A percentile compares a stretch with the other conserved stretches of the same genome.
phyloP scores from a whole-genome alignment of 92 coral and sea anemone genomes.

The Umimayanthus chanpuru region DNA sequence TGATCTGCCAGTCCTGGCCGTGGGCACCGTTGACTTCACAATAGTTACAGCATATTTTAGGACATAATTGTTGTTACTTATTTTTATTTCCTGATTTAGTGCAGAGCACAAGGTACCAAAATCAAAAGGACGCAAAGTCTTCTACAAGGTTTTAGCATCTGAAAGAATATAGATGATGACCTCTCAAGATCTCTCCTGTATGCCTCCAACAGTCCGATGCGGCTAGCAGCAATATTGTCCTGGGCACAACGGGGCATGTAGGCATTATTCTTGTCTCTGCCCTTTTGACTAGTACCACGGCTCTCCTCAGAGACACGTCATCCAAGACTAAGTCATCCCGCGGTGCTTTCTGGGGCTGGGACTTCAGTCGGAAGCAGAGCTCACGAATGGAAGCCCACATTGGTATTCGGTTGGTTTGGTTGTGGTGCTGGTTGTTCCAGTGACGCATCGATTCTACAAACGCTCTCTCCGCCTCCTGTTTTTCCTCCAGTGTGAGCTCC shows the following conservation, averaged over 20 bases:
- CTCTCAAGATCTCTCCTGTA: not conserved
- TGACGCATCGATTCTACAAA: not conserved
- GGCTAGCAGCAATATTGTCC: constrained; percentile 2
- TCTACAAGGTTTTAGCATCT: too few species aligned
- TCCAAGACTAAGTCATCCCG: not conserved
- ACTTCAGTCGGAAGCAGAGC: constrained; percentile 5
- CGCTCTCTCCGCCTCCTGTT: not conserved
- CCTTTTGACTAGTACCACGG: not conserved
- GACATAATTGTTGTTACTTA: too few species aligned
- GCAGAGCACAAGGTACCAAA: too few species aligned
- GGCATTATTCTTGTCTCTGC: not conserved
- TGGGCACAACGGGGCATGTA: constrained; percentile 13
- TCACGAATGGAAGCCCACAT: constrained; percentile 21
- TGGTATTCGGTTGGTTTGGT: constrained; percentile 26
- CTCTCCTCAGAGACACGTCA: not conserved
- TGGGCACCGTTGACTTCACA: too few species aligned
- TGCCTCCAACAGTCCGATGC: constrained; percentile 4
- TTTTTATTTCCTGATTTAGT: too few species aligned
- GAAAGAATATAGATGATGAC: not conserved
- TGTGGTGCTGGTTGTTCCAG: not conserved
- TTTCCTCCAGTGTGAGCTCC: constrained; percentile 23
- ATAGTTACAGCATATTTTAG: too few species aligned
- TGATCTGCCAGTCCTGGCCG: too few species aligned
- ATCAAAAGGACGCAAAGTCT: too few species aligned
- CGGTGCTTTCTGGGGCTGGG: constrained; percentile 41